Conservation (phyloP, 2,113 vertebrate species). For the Indicator indicator region DNA sequence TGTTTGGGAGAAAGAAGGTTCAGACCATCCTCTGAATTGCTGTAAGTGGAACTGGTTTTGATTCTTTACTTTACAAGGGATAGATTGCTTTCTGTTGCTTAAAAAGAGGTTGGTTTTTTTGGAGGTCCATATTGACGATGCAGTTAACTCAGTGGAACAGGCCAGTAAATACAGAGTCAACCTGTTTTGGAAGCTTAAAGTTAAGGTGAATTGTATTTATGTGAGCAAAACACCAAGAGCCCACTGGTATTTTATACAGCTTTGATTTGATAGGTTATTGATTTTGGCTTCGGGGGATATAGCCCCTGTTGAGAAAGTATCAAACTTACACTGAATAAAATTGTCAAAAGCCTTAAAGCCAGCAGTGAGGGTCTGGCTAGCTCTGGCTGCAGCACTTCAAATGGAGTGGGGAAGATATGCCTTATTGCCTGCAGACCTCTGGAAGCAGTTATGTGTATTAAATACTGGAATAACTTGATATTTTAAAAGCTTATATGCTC, state of each 20-base stretch:
- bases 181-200: slow-evolving; percentile 60
- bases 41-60: slow-evolving; percentile 12
- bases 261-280: slow-evolving; percentile 84
- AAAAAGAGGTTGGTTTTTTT: slow-evolving; percentile 33
- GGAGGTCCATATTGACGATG: neutral
- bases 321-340: slow-evolving; percentile 78
- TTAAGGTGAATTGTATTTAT: slow-evolving; percentile 70
- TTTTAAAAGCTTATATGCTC: slow-evolving; percentile 82
- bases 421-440: slow-evolving; percentile 76
- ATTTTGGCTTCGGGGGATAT: slow-evolving; percentile 77
- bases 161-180: slow-evolving; percentile 57
- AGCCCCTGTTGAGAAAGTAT: slow-evolving; percentile 73
- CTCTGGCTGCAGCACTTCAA: slow-evolving; percentile 50
- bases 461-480: slow-evolving; percentile 83
- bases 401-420: slow-evolving; percentile 75
- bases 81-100: slow-evolving; percentile 37
- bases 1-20: neutral
- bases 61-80: neutral
- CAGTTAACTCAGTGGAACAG: slow-evolving; percentile 54
- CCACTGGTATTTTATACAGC: slow-evolving; percentile 75
- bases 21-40: neutral
- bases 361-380: slow-evolving; percentile 63
- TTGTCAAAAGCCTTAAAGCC: slow-evolving; percentile 72
- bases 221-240: slow-evolving; percentile 66
- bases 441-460: slow-evolving; percentile 82